phyloP scores from a whole-genome alignment of 2,888 invertebrate genomes.

The Danaus chrysippus region DNA sequence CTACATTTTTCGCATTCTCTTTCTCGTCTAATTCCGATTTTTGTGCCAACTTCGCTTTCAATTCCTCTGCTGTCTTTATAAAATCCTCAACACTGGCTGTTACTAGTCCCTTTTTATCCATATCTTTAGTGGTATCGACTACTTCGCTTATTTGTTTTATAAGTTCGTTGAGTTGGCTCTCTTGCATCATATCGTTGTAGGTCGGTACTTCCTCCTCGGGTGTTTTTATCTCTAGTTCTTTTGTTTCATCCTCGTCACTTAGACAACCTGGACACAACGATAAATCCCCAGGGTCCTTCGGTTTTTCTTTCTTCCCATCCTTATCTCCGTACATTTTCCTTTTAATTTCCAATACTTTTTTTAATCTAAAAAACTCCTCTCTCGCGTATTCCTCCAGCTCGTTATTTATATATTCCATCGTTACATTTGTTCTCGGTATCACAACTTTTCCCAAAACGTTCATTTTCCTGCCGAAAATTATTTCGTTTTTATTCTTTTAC shows the following conservation, averaged over 20 bases:
- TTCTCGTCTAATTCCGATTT: slow-evolving; percentile 14
- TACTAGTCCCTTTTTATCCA: slow-evolving; percentile 34
- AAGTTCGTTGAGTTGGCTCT: slow-evolving; percentile 35
- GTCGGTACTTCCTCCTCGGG: slow-evolving; percentile 11
- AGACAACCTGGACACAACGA: slow-evolving; percentile 17
- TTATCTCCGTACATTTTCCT: slow-evolving; percentile 29
- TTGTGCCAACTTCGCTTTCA: slow-evolving; percentile 34
- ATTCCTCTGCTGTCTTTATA: slow-evolving; percentile 36
- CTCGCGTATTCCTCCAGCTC: slow-evolving; percentile 44
- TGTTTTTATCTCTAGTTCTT: slow-evolving; percentile 16
- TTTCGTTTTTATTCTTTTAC: slow-evolving; percentile 14
- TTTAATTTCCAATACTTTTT: slow-evolving; percentile 41
- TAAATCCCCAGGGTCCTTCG: neutral
- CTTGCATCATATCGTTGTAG: slow-evolving; percentile 21
- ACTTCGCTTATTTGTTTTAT: slow-evolving; percentile 37
- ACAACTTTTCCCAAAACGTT: slow-evolving; percentile 46
- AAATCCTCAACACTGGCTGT: slow-evolving; percentile 36
- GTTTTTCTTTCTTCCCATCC: slow-evolving; percentile 19
- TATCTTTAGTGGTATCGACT: slow-evolving; percentile 36
- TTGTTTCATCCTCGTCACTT: neutral
- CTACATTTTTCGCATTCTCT: neutral
- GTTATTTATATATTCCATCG: slow-evolving; percentile 39
- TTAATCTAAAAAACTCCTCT: slow-evolving; percentile 45
- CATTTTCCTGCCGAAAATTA: slow-evolving; percentile 43
- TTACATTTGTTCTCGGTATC: slow-evolving; percentile 41